Evolutionary conservation across 2,797 vertebrate genomes (phyloP), one percentile per base, ranked within the genome.

Genomic region (Spheniscus humboldti): DNA sequence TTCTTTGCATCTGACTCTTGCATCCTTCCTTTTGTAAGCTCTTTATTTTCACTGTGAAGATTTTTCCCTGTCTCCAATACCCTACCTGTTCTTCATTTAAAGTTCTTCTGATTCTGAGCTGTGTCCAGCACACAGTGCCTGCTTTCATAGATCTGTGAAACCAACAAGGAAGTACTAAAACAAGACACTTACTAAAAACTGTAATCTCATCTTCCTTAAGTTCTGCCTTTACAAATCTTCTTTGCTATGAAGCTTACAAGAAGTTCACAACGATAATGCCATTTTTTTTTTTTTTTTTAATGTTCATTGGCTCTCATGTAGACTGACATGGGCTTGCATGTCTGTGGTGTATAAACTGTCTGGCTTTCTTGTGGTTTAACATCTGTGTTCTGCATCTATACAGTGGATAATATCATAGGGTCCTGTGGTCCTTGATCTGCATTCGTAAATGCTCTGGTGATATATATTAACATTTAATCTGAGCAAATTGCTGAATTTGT

Each of bases 361-460:
- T 5, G 3, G 15, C 18, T 82, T 94, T 68, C 56, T 59, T 52
- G 17, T 72, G 41, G 10, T 75, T 69, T 67, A 52, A 62, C 14
- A 8, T 69, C 10, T 41, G 0, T 66, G 18, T n/a, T 66, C 23
- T 62, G 2, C 73, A 5, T 67, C 18, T 71, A 2, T 73, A 11
- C 11, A 28, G 35, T 37, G 22, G 20, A 47, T 84, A 53, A 31
- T 45, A 35, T 43, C 23, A 30, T 4, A 43, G 15, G 11, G 30
- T 69, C 35, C 30, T 55, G 22, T 73, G 67, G 63, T 85, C 47
- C 67, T n/a, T 47, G 43, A 53, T 23, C 27, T 73, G 31, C 0
- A 0, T 76, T n/a, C 0, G 0, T 77, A 45, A 94, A 48, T 3
- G 6, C 25, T 45, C 0, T 24, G 14, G 27, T 50, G 16, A 53